Evolutionary conservation across 1,140 invertebrate genomes (phyloP).

Genomic region (Dendroctonus valens): DNA sequence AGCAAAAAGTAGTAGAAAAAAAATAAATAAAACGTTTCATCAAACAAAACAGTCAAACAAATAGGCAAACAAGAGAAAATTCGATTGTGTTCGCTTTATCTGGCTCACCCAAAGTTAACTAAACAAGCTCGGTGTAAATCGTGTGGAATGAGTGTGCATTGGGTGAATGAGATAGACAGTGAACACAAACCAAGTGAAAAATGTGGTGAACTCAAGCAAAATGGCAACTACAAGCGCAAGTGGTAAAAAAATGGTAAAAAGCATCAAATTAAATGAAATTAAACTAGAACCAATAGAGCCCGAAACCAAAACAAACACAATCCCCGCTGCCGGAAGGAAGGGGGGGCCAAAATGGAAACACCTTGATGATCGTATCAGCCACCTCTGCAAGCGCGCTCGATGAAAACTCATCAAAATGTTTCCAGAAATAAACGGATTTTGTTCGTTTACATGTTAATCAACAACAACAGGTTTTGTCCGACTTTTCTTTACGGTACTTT

Average conservation of each 20-base stretch:
- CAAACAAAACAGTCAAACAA: constrained; percentile 41
- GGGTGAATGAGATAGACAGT: constrained; percentile 40
- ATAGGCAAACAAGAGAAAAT: constrained; percentile 34
- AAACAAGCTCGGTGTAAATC: constrained; percentile 11
- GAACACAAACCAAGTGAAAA: constrained; percentile 42
- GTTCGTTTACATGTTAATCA: constrained; percentile 1
- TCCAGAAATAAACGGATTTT: constrained; percentile 41
- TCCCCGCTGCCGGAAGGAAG: constrained; percentile 43
- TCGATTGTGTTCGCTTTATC: constrained; percentile 45
- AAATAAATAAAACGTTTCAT: constrained; percentile 52
- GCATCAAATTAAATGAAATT: constrained; percentile 41
- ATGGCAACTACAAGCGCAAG: constrained; percentile 39
- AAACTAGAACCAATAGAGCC: constrained; percentile 43
- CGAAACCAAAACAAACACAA: constrained; percentile 46
- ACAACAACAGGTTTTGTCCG: too few relatives aligned
- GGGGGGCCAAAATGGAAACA: constrained; percentile 51
- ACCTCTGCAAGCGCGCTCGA: constrained; percentile 40
- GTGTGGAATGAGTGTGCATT: constrained; percentile 29
- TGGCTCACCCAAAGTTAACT: constrained; percentile 38
- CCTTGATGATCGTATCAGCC: constrained; percentile 53
- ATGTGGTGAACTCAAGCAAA: constrained; percentile 38
- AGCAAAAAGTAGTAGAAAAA: constrained; percentile 61
- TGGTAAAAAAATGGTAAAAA: constrained; percentile 38
- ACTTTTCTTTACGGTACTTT: background rate
- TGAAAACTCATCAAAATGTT: constrained; percentile 53